phyloP scores from a whole-genome alignment of 1,140 invertebrate species.

The Polypedilum vanderplanki region DNA sequence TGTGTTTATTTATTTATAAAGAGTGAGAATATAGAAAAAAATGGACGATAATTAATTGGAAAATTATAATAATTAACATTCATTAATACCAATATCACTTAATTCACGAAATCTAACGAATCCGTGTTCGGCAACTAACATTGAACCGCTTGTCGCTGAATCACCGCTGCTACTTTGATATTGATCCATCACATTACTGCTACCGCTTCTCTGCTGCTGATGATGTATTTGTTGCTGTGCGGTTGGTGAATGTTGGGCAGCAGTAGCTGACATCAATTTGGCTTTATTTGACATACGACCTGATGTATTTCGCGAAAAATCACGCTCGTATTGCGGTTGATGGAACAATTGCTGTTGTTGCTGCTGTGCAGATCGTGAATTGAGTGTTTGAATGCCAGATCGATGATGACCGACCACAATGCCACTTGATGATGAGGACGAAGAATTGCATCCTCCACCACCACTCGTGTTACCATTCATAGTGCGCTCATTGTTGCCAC shows the following conservation, averaged over 20 bases:
- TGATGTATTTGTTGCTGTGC: constrained; percentile 26
- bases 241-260: not conserved
- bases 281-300: constrained; percentile 26
- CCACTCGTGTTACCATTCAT: constrained; percentile 30
- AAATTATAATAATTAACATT: constrained; percentile 28
- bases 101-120: constrained; percentile 71
- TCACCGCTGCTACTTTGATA: constrained; percentile 31
- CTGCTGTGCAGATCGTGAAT: not conserved
- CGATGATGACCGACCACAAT: constrained; percentile 28
- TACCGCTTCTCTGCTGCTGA: constrained; percentile 2
- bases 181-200: constrained; percentile 25
- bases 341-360: constrained; percentile 23
- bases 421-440: constrained; percentile 6
- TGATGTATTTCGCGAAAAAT: constrained; percentile 16
- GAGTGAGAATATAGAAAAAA: not conserved
- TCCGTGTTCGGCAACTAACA: constrained; percentile 78
- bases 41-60: constrained; percentile 2
- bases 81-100: constrained; percentile 44
- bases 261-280: not conserved
- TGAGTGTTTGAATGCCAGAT: constrained; percentile 4
- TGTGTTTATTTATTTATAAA: no score
- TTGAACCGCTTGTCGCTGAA: constrained; percentile 46
- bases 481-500: constrained; percentile 12
- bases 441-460: constrained; percentile 23
- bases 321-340: constrained; percentile 22